Percentiles rank a stretch among this genome's conserved stretches.
Evolutionary conservation across 1,140 invertebrate genomes (phyloP).

Genomic region (Frieseomelitta varia): DNA sequence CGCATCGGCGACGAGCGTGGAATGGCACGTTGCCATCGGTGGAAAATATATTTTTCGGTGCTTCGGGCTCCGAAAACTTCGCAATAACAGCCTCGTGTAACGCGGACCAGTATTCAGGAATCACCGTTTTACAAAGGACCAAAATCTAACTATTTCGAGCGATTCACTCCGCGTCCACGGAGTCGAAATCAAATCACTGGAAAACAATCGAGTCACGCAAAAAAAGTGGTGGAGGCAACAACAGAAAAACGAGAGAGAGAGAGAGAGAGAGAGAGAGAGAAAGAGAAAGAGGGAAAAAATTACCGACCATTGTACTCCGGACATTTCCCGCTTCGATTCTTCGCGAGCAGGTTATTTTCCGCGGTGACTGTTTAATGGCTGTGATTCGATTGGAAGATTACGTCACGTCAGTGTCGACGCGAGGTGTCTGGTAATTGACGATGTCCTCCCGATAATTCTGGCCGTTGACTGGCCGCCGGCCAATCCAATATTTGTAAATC

Average conservation of each 20-base stretch:
- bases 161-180: neutral
- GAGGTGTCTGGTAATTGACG: neutral
- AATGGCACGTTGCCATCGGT: neutral
- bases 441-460: slow-evolving; percentile 30
- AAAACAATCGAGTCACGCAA: slow-evolving; percentile 14
- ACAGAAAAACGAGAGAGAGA: neutral
- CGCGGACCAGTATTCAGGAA: neutral
- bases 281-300: neutral
- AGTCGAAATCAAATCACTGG: slow-evolving; percentile 1
- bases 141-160: slow-evolving; percentile 11
- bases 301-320: neutral
- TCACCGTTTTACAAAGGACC: neutral
- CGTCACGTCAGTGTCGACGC: neutral
- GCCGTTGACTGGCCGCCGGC: slow-evolving; percentile 14
- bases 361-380: neutral
- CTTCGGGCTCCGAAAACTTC: neutral
- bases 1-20: neutral
- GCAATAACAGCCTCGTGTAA: slow-evolving; percentile 6
- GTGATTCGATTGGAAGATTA: neutral
- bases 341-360: slow-evolving; percentile 1
- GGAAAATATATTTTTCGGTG: slow-evolving; percentile 6
- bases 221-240: neutral
- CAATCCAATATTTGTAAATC: slow-evolving; percentile 41
- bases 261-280: neutral
- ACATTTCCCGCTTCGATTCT: slow-evolving; percentile 12